Base-by-base conservation (phyloP, 2,113 vertebrate genomes). In the Chionodraco myersi region DNA sequence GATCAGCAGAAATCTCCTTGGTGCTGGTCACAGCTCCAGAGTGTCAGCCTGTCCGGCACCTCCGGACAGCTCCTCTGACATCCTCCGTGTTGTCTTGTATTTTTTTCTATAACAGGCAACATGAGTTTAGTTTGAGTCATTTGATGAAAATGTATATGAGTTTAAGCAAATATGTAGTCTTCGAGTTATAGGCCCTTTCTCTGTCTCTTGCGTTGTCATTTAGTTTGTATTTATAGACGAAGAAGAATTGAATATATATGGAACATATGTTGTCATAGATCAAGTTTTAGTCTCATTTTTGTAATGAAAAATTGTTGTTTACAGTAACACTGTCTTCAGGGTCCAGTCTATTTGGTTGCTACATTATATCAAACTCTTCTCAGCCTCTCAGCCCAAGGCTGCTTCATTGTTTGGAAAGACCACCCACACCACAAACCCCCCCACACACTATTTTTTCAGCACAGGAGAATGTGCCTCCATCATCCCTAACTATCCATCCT, bases 351-450 rank as follows among this genome's bases (percentile, higher is more conserved):
- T 36, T 21, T 61, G 57, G 48, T 58, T 80, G 57, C 60, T 72
- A 10, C 73, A 71, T 67, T 59, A 81, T 79, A 81, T 79, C 51
- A 77, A 36, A 34, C 49, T 78, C 48, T 45, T 36, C 64, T 74
- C 72, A 74, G 72, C 56, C 53, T 73, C 23, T 73, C 44, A 56
- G 49, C 76, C 72, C 63, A 70, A 77, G 4, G 72, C 64, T 74
- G 54, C 52, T 18, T 85, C 49, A 70, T 36, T 74, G 68, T 26
- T 64, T 76, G 68, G 49, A 34, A 68, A 34, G n/a, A 49, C 72
- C 60, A 66, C 65, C 47, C 45, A 69, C 69, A 78, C 63, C 57
- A 57, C 52, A 57, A 61, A 53, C 34, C 41, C 51, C 30, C 10
- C 18, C 21, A 30, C 53, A 60, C 52, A 41, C 41, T 49, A 1